A percentile compares a stretch with the other conserved stretches of the same genome.
Evolutionary conservation across 2,113 vertebrate species (phyloP).

Genomic region (Nyctibius bracteatus): DNA sequence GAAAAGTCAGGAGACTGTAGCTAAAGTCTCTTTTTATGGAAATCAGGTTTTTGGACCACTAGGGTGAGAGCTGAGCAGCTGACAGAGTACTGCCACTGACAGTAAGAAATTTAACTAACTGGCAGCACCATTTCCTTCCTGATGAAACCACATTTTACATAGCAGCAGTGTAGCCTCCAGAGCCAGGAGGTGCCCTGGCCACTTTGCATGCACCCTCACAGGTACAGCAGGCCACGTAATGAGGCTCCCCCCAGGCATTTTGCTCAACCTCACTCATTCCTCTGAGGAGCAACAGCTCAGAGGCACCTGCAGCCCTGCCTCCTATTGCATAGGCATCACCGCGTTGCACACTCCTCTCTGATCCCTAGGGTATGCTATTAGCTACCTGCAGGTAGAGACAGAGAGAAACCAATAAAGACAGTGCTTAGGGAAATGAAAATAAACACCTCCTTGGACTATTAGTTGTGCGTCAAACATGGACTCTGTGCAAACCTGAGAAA

Average conservation of each 20-base stretch:
- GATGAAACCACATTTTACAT: background rate
- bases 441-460: background rate
- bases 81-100: background rate
- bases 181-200: rapidly evolving
- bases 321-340: rapidly evolving
- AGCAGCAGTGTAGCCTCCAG: background rate
- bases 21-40: background rate
- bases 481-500: background rate
- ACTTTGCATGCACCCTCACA: background rate
- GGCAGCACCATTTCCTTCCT: background rate
- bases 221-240: background rate
- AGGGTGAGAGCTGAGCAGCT: background rate
- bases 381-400: background rate
- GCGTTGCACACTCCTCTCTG: background rate
- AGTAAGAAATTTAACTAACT: background rate
- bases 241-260: background rate
- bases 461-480: background rate
- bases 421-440: background rate
- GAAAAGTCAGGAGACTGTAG: background rate
- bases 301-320: background rate
- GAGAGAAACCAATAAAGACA: background rate
- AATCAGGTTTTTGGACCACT: background rate
- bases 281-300: background rate
- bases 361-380: background rate
- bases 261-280: background rate